Percentiles rank a stretch among this genome's conserved stretches.
Evolutionary conservation across 2,113 vertebrate genomes (phyloP).

Genomic region (Plectropomus leopardus): DNA sequence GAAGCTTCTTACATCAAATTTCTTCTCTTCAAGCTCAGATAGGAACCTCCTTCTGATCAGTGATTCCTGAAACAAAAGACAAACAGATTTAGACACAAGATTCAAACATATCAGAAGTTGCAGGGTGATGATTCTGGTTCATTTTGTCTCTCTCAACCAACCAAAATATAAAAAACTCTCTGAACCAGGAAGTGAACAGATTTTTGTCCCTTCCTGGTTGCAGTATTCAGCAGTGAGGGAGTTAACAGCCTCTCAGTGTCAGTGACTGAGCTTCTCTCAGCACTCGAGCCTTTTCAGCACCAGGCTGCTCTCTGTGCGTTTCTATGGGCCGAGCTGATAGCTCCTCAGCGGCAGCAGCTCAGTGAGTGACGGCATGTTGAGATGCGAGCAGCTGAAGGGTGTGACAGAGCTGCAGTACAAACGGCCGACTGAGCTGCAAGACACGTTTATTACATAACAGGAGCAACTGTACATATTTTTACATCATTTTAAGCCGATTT

Average conservation of each 20-base stretch:
- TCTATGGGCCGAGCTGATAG: constrained; percentile 64
- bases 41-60: neutral
- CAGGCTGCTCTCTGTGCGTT: constrained; percentile 48
- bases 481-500: neutral
- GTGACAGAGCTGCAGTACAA: neutral
- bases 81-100: constrained; percentile 6
- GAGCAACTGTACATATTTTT: neutral
- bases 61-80: constrained; percentile 43
- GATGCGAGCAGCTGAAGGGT: constrained; percentile 3
- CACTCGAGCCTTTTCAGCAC: constrained; percentile 72
- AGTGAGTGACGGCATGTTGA: neutral
- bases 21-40: constrained; percentile 17
- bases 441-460: constrained; percentile 34
- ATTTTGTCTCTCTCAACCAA: neutral
- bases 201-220: neutral
- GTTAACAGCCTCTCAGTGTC: constrained; percentile 62
- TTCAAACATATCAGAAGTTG: neutral
- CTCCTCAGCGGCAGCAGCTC: constrained; percentile 44
- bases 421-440: constrained; percentile 5
- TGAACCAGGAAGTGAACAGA: constrained; percentile 32
- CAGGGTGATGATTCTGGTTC: neutral
- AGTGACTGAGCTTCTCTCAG: constrained; percentile 11
- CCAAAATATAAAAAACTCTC: no score
- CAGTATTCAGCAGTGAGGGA: constrained; percentile 61
- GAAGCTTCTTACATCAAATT: constrained; percentile 30